A percentile compares a stretch with the other conserved stretches of the same genome.
Conservation (phyloP, 2,797 vertebrate genomes). For the Vespertilio murinus region DNA sequence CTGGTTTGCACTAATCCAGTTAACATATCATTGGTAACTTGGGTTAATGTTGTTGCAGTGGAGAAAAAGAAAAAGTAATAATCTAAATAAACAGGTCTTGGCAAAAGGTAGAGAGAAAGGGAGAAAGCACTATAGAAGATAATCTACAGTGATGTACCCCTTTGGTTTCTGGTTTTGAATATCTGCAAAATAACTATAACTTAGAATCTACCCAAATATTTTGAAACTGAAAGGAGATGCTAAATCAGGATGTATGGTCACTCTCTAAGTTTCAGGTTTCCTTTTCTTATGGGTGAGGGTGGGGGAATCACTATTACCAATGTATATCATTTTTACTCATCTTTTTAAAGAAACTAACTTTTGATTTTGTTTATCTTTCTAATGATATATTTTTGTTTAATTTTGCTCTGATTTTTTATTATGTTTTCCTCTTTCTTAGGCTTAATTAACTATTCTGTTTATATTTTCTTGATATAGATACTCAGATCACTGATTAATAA, state of each 20-base stretch:
- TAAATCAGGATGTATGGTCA: not conserved
- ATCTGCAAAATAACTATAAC: not conserved
- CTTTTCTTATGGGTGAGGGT: not conserved
- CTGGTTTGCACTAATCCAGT: not conserved
- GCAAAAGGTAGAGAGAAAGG: not conserved
- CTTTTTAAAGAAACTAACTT: not conserved
- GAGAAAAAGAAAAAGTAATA: not conserved
- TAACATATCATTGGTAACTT: not conserved
- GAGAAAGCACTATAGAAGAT: not conserved
- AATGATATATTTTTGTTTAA: not conserved
- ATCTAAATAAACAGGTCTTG: not conserved
- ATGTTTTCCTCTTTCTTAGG: too few species aligned
- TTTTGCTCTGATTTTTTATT: too few species aligned
- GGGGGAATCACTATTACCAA: not conserved
- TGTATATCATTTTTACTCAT: not conserved
- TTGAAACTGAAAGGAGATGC: not conserved
- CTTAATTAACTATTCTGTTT: too few species aligned
- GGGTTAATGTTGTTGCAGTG: not conserved
- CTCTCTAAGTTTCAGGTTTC: not conserved
- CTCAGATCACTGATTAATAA: too few species aligned
- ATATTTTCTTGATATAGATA: too few species aligned
- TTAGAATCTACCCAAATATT: not conserved
- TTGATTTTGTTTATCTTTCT: not conserved
- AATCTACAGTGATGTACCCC: not conserved
- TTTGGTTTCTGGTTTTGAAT: not conserved